Evolutionary conservation across 1,140 invertebrate genomes (phyloP).

Genomic region (Maniola jurtina): DNA sequence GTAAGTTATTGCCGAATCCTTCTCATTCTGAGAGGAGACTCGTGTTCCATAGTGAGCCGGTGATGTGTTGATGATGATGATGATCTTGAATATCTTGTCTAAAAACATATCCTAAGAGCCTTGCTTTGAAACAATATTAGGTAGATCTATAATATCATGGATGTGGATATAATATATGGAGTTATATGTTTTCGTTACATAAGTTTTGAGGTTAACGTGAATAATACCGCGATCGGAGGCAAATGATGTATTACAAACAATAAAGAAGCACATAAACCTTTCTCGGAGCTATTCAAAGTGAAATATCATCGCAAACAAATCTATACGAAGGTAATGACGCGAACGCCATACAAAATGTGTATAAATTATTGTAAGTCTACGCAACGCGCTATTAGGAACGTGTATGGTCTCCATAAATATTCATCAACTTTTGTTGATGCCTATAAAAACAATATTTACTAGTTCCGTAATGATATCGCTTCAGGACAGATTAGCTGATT

Average conservation of each 20-base stretch:
- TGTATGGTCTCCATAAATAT: constrained; percentile 39
- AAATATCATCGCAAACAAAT: constrained; percentile 56
- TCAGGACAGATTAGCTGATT: too few relatives aligned
- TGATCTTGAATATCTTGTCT: too few relatives aligned
- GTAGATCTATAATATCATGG: neutral
- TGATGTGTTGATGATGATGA: too few relatives aligned
- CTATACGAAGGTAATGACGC: constrained; percentile 65
- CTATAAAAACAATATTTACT: neutral
- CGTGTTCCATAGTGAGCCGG: too few relatives aligned
- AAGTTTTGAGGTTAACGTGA: constrained; percentile 5
- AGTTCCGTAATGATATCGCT: neutral
- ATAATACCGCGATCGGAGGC: constrained; percentile 23
- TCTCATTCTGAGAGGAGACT: too few relatives aligned
- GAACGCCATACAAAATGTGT: constrained; percentile 49
- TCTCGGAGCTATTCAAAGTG: constrained; percentile 33
- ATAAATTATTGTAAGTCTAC: constrained; percentile 48
- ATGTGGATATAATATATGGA: neutral
- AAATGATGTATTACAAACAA: constrained; percentile 33
- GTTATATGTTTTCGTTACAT: neutral
- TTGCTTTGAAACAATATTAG: too few relatives aligned
- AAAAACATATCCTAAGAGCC: too few relatives aligned
- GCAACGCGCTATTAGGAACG: constrained; percentile 51
- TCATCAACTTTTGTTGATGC: constrained; percentile 27
- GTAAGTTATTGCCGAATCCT: too few relatives aligned
- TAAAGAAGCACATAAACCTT: constrained; percentile 32